Evolutionary conservation across 2,888 invertebrate genomes (phyloP).

Genomic region (Mallateleia sp.): DNA sequence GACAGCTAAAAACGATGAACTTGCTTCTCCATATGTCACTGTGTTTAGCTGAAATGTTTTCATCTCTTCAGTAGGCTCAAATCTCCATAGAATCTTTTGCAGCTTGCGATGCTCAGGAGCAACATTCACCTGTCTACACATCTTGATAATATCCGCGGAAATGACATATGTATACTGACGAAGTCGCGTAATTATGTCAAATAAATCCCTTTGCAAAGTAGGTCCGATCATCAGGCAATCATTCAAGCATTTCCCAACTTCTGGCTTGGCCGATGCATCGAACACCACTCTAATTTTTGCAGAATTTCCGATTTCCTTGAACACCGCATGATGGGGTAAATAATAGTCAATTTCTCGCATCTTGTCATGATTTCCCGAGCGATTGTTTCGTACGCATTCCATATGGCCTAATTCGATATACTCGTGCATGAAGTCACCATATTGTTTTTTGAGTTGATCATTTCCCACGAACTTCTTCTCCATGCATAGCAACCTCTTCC

Average conservation of each 20-base stretch:
- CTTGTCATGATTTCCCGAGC: neutral
- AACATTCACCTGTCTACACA: conserved; percentile 80
- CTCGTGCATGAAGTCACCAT: neutral
- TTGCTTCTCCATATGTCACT: conserved; percentile 65
- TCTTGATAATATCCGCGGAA: conserved; percentile 83
- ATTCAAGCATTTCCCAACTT: conserved; percentile 79
- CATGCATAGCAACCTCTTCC: neutral
- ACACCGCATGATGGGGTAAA: neutral
- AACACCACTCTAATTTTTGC: conserved; percentile 83
- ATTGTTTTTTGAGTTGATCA: neutral
- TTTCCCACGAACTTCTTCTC: conserved; percentile 15
- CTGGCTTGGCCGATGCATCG: conserved; percentile 79
- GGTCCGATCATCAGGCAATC: conserved; percentile 79
- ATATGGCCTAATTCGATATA: conserved; percentile 23
- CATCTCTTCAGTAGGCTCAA: conserved; percentile 34
- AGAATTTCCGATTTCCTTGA: neutral
- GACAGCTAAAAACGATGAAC: too few relatives aligned
- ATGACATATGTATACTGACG: conserved; percentile 59
- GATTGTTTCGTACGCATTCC: too few relatives aligned
- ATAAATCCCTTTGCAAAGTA: conserved; percentile 60
- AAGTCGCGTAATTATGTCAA: conserved; percentile 60
- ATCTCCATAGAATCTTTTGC: conserved; percentile 83
- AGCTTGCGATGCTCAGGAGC: conserved; percentile 66
- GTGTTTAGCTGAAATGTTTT: conserved; percentile 57
- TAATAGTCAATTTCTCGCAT: neutral